Evolutionary conservation across 1,140 invertebrate species (phyloP).

Genomic region (Caerostris extrusa): DNA sequence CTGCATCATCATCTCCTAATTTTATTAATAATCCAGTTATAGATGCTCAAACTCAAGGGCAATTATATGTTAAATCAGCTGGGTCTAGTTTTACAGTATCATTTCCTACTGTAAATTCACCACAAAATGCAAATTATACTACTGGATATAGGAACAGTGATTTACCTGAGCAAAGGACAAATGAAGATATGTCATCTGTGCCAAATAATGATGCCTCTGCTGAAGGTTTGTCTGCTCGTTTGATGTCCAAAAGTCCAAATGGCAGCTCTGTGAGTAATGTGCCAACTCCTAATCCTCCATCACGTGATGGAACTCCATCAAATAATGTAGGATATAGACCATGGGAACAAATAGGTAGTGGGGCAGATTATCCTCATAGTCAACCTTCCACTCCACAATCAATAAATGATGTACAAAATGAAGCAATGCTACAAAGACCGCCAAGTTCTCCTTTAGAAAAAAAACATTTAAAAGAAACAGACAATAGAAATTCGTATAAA

Average conservation of each 20-base stretch:
- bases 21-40: slow-evolving; percentile 49
- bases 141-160: slow-evolving; percentile 27
- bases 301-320: slow-evolving; percentile 76
- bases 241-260: slow-evolving; percentile 76
- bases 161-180: slow-evolving; percentile 17
- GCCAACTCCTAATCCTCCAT: slow-evolving; percentile 73
- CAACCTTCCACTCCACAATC: slow-evolving; percentile 72
- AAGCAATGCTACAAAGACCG: slow-evolving; percentile 21
- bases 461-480: slow-evolving; percentile 9
- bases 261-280: background rate
- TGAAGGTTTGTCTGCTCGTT: slow-evolving; percentile 77
- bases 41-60: slow-evolving; percentile 60
- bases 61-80: slow-evolving; percentile 38
- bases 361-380: slow-evolving; percentile 50
- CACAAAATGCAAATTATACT: background rate
- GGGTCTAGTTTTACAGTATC: slow-evolving; percentile 11
- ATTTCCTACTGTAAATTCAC: slow-evolving; percentile 15
- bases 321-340: slow-evolving; percentile 77
- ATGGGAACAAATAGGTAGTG: slow-evolving; percentile 76
- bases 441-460: slow-evolving; percentile 70
- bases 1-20: slow-evolving; percentile 35
- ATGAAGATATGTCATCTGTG: slow-evolving; percentile 28
- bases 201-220: slow-evolving; percentile 72
- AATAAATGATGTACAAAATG: slow-evolving; percentile 52
- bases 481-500: slow-evolving; percentile 23